Percentiles rank a stretch among this genome's conserved stretches.
phyloP scores from a whole-genome alignment of 2,888 invertebrate genomes.

The Bhutanitis thaidina region DNA sequence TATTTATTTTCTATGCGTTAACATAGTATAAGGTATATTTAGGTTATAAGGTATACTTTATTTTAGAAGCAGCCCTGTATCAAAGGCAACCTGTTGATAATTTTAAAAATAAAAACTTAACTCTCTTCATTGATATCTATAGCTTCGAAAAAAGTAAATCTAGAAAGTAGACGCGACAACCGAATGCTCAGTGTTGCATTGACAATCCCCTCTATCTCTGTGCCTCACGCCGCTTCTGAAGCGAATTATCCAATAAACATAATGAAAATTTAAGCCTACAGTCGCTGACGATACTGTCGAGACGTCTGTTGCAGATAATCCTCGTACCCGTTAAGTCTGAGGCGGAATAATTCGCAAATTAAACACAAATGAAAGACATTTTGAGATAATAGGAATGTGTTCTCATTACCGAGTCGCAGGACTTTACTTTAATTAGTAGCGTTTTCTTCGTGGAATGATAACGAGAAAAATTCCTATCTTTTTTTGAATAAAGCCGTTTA shows the following conservation, averaged over 20 bases:
- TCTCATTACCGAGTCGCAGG: not conserved
- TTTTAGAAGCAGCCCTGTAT: too few relatives aligned
- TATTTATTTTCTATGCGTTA: too few relatives aligned
- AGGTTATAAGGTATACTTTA: too few relatives aligned
- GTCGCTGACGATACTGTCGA: slow-evolving; percentile 55
- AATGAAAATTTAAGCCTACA: slow-evolving; percentile 78
- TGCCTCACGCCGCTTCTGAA: slow-evolving; percentile 61
- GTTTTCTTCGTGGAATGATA: not conserved
- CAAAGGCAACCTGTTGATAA: too few relatives aligned
- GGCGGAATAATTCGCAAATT: slow-evolving; percentile 57
- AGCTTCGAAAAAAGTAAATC: slow-evolving; percentile 35
- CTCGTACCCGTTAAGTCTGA: slow-evolving; percentile 45
- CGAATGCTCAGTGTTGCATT: slow-evolving; percentile 74
- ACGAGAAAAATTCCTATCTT: too few relatives aligned
- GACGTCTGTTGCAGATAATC: slow-evolving; percentile 73
- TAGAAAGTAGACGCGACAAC: slow-evolving; percentile 30
- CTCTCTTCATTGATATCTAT: too few relatives aligned
- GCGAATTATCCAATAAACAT: slow-evolving; percentile 78
- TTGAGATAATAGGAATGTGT: slow-evolving; percentile 14
- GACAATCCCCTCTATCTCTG: slow-evolving; percentile 71
- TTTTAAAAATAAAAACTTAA: too few relatives aligned
- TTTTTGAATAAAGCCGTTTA: too few relatives aligned
- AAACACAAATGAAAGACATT: slow-evolving; percentile 24
- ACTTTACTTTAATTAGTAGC: not conserved
- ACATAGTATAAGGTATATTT: too few relatives aligned